Evolutionary conservation across 1,140 invertebrate genomes (phyloP).

Genomic region (Drosophila asahinai): DNA sequence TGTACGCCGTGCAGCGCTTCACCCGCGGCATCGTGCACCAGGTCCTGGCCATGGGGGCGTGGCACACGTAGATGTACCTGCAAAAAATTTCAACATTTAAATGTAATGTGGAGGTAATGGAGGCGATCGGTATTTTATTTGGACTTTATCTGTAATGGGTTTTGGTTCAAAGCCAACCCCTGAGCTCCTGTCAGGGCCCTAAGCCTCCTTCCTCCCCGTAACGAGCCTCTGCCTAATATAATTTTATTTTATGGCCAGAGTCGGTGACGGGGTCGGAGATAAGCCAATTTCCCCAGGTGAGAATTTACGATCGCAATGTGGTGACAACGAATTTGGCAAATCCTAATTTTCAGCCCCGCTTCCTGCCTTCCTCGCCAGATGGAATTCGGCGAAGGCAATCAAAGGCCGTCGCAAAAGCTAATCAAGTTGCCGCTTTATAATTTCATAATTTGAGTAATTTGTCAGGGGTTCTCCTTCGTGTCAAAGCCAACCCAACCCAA

Average conservation of each 20-base stretch:
- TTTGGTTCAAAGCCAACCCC: constrained; percentile 23
- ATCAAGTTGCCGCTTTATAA: constrained; percentile 70
- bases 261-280: constrained; percentile 21
- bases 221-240: constrained; percentile 56
- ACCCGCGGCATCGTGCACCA: constrained; percentile 95
- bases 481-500: neutral
- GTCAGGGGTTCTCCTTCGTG: constrained; percentile 3
- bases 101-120: neutral
- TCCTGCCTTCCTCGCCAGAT: neutral
- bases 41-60: constrained; percentile 92
- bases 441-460: constrained; percentile 74
- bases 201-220: neutral
- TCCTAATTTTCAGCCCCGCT: constrained; percentile 21
- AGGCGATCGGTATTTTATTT: neutral
- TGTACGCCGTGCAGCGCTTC: constrained; percentile 90
- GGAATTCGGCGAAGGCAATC: constrained; percentile 35
- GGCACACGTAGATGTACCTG: constrained; percentile 95
- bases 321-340: constrained; percentile 45
- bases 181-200: constrained; percentile 21
- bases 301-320: constrained; percentile 70
- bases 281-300: constrained; percentile 66
- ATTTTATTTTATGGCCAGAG: constrained; percentile 67
- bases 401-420: constrained; percentile 54
- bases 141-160: constrained; percentile 47
- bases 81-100: neutral